Conservation (phyloP, 2,888 invertebrate species). For the Hybos culiciformis region DNA sequence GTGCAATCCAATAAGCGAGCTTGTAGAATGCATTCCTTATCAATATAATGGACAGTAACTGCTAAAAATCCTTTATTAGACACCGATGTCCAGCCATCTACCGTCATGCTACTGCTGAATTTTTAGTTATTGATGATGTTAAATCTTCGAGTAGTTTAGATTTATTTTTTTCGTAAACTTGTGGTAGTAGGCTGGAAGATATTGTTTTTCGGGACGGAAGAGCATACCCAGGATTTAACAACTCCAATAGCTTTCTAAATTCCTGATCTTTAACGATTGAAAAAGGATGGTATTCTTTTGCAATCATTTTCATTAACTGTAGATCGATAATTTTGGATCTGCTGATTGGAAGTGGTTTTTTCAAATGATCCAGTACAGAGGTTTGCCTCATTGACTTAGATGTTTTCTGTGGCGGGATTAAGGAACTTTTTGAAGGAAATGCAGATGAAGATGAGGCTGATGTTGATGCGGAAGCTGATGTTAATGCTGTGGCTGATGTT, state of each 20-base stretch:
- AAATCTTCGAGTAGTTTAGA: no score
- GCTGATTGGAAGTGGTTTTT: no score
- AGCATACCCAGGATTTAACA: slow-evolving; percentile 4
- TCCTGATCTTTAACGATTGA: slow-evolving; percentile 5
- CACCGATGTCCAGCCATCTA: slow-evolving; percentile 9
- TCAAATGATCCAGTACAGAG: no score
- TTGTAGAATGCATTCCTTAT: background rate
- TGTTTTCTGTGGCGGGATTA: no score
- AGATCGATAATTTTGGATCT: no score
- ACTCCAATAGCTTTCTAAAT: slow-evolving; percentile 3
- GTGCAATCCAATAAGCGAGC: slow-evolving; percentile 4
- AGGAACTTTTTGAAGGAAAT: no score
- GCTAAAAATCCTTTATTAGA: slow-evolving; percentile 5
- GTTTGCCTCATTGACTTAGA: no score
- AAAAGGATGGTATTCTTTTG: slow-evolving; percentile 5
- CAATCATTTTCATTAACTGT: no score
- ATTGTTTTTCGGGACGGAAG: slow-evolving; percentile 6
- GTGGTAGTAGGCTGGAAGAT: background rate
- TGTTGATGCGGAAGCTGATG: no score
- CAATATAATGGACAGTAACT: slow-evolving; percentile 11
- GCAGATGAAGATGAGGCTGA: no score
- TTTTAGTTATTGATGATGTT: background rate
- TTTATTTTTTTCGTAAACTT: background rate
- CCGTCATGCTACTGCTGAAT: background rate
- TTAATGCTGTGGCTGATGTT: no score